These are phyloP conservation scores for Pararge aegeria DNA, from an alignment of 1,140 invertebrate genomes.

Conservation along the genomic window DNA sequence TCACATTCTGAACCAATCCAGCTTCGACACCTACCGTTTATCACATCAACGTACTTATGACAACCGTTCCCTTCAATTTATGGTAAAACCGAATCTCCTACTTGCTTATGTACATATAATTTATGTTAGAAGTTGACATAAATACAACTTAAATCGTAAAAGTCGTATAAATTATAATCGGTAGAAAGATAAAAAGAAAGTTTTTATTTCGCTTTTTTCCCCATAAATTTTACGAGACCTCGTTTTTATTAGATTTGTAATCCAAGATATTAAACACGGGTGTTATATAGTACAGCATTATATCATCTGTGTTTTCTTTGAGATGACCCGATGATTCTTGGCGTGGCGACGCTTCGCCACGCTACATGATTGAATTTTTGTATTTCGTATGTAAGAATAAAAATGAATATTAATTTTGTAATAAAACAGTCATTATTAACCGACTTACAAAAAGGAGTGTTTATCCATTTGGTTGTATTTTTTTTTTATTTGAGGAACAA, in stretches of 20 bases:
- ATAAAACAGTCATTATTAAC: too few species aligned
- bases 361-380: too few species aligned
- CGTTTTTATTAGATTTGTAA: slow-evolving; percentile 24
- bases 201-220: slow-evolving; percentile 22
- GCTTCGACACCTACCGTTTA: slow-evolving; percentile 39
- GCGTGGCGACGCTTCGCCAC: too few species aligned
- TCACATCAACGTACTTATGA: slow-evolving; percentile 50
- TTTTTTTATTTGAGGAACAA: too few species aligned
- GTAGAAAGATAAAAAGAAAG: slow-evolving; percentile 18
- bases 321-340: too few species aligned
- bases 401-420: too few species aligned
- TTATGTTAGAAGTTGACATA: slow-evolving; percentile 17
- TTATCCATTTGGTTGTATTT: too few species aligned
- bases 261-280: neutral
- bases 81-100: slow-evolving; percentile 33
- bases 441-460: too few species aligned
- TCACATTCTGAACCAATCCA: slow-evolving; percentile 39
- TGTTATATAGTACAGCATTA: too few species aligned
- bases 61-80: slow-evolving; percentile 50
- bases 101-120: slow-evolving; percentile 22
- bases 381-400: too few species aligned
- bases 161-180: slow-evolving; percentile 25
- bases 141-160: slow-evolving; percentile 26
- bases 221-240: slow-evolving; percentile 21
- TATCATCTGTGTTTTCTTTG: too few species aligned